Evolutionary conservation across 2,888 invertebrate species (phyloP).

Genomic region (Conus canariensis): DNA sequence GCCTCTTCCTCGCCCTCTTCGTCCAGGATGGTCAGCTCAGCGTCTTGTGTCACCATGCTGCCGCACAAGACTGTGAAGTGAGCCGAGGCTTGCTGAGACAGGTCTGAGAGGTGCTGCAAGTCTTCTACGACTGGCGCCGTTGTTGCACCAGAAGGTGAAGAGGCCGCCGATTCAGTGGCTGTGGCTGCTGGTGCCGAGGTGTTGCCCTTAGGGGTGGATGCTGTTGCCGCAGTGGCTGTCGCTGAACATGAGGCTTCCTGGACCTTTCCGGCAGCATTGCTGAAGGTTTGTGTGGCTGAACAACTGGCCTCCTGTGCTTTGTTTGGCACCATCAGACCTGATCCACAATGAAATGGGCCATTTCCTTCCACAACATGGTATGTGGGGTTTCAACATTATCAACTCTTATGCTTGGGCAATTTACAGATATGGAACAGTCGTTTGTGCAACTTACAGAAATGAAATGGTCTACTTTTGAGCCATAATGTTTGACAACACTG

Average conservation of each 20-base stretch:
- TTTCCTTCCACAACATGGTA: no score
- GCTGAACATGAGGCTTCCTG: constrained; percentile 17
- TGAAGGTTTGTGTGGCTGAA: background rate
- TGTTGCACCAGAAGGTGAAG: no score
- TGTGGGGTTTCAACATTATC: no score
- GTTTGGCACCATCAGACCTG: constrained; percentile 5
- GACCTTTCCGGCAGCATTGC: background rate
- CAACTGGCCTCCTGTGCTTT: background rate
- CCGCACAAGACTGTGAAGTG: background rate
- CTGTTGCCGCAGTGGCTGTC: background rate
- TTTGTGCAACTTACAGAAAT: no score
- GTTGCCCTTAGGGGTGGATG: background rate
- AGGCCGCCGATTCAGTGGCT: background rate
- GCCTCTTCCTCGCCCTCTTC: background rate
- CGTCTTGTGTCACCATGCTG: background rate
- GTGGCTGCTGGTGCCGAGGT: background rate
- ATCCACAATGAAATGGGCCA: no score
- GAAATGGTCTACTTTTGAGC: no score
- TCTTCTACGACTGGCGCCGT: no score
- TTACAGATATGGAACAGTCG: no score
- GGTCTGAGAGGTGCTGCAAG: background rate
- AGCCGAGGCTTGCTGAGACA: background rate
- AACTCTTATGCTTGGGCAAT: no score
- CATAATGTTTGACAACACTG: no score
- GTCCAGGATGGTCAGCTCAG: constrained; percentile 18